These are phyloP conservation scores for Halyomorpha halys DNA, from an alignment of 1,140 invertebrate species.

Conservation along the genomic window DNA sequence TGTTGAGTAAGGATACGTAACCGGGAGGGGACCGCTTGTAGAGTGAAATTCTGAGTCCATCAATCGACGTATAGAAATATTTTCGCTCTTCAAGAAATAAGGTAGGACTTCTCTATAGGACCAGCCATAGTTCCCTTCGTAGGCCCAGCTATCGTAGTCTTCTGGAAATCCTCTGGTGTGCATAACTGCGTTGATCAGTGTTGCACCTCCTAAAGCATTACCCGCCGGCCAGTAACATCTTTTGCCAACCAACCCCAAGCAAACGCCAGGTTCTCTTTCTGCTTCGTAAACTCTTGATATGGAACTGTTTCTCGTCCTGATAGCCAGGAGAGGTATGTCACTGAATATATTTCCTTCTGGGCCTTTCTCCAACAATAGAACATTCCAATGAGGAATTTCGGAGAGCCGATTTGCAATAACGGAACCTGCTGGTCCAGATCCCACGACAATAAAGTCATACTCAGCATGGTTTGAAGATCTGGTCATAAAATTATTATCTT, in stretches of 20 bases:
- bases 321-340: constrained; percentile 51
- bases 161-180: constrained; percentile 50
- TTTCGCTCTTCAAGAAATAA: constrained; percentile 44
- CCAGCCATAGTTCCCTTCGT: constrained; percentile 54
- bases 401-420: constrained; percentile 48
- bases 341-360: constrained; percentile 56
- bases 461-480: constrained; percentile 38
- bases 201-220: constrained; percentile 57
- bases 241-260: constrained; percentile 53
- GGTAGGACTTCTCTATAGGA: constrained; percentile 45
- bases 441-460: constrained; percentile 45
- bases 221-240: constrained; percentile 48
- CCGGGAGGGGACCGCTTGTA: constrained; percentile 30
- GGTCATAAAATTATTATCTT: no score
- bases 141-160: constrained; percentile 66
- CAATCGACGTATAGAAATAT: constrained; percentile 34
- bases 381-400: constrained; percentile 37
- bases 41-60: constrained; percentile 37
- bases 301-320: constrained; percentile 43
- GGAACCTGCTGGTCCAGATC: constrained; percentile 46
- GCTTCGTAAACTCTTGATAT: constrained; percentile 61
- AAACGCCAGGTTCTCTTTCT: constrained; percentile 45
- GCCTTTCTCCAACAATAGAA: constrained; percentile 49
- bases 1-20: constrained; percentile 31
- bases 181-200: constrained; percentile 50